Base-by-base conservation (phyloP, 2,113 vertebrate genomes). In the Ranitomeya imitator region DNA sequence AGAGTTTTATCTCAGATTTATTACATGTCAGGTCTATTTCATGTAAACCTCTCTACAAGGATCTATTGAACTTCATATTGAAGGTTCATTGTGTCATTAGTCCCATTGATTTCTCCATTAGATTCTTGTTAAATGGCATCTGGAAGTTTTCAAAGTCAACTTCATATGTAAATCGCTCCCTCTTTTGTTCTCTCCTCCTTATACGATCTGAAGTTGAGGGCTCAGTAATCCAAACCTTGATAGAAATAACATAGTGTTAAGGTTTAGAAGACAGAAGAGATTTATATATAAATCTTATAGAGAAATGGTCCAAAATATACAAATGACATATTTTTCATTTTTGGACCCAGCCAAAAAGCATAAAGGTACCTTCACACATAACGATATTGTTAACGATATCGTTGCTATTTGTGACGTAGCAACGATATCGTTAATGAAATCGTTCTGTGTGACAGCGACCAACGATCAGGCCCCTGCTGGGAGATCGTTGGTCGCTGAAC, bases 141-240 rank as follows among this genome's bases (percentile, higher is more conserved):
- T 90, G 86, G 89, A 95, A 95, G 85, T 95, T 95, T 0, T 96
- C 96, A 84, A 97, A 95, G 90, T 96, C 95, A 76, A 95, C 92
- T 54, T 93, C 92, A 0, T 95, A 93, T 2, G 92, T 14, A 23
- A 95, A 89, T 0, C 15, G 90, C 69, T 96, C 93, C 59, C 69
- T 94, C 31, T 91, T 90, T 15, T 93, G 90, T 88, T 96, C 95
- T 57, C 93, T 93, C 86, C 95, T 96, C 90, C 91, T 94, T 86
- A 96, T 93, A 81, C 96, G 91, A 80, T 97, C 94, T 65, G 90
- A 89, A 76, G 93, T 97, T 69, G 93, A 93, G 10, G 95, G 90
- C 21, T 96, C 96, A 14, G 96, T 95, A 79, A 91, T 92, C 97
- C 96, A 98, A 69, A 94, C 87, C 97, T 99, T 54, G 51, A 2